phyloP scores from a whole-genome alignment of 2,113 vertebrate species.

The Nothocercus julius region DNA sequence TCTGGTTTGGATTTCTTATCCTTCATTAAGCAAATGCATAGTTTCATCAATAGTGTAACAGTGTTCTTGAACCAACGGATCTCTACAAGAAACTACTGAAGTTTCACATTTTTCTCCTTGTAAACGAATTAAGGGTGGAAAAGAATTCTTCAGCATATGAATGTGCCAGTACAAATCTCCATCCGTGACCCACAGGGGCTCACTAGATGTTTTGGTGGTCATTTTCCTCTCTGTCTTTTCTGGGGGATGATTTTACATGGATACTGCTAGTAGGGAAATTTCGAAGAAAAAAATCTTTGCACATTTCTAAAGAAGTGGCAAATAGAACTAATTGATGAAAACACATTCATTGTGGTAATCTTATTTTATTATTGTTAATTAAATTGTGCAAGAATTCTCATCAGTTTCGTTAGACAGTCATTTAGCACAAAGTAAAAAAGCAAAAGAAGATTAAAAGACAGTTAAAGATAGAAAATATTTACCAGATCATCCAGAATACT shows the following conservation, averaged over 20 bases:
- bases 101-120: slow-evolving; percentile 4
- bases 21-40: neutral
- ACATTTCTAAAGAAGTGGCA: neutral
- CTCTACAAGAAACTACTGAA: neutral
- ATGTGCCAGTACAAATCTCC: neutral
- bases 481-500: neutral
- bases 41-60: neutral
- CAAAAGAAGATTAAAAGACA: neutral
- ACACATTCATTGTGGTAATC: neutral
- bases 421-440: neutral
- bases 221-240: neutral
- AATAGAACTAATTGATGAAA: neutral
- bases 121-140: neutral
- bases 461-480: neutral
- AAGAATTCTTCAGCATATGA: neutral
- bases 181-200: neutral
- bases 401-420: neutral
- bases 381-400: neutral
- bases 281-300: neutral
- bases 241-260: neutral
- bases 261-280: neutral
- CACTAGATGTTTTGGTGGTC: neutral
- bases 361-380: neutral
- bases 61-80: neutral
- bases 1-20: slow-evolving; percentile 23